Conservation (phyloP, 2,888 invertebrate genomes). For the Drymonia ruficornis region DNA sequence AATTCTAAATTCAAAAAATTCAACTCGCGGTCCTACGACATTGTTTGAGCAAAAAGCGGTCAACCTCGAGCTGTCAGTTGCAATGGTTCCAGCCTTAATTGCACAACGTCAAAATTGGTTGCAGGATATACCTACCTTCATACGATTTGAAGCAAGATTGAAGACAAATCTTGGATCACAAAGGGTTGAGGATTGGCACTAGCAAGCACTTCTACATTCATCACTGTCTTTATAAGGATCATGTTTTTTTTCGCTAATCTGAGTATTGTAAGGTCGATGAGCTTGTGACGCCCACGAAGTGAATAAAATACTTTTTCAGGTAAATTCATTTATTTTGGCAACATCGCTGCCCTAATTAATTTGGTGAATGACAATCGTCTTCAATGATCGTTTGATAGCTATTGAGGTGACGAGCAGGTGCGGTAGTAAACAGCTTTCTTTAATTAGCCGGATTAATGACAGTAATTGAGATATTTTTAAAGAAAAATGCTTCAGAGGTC, state of each 20-base stretch:
- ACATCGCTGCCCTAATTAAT: constrained; percentile 27
- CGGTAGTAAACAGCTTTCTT: not conserved
- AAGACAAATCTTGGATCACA: not conserved
- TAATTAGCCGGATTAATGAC: not conserved
- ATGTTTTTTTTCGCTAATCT: constrained; percentile 37
- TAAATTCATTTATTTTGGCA: constrained; percentile 37
- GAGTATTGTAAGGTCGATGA: constrained; percentile 35
- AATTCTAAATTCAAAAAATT: no score
- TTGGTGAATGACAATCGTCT: constrained; percentile 20
- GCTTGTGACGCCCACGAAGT: constrained; percentile 27
- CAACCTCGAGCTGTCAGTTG: no score
- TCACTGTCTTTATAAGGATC: constrained; percentile 42
- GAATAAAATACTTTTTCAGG: constrained; percentile 22
- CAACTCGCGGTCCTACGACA: no score
- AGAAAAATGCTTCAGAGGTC: no score
- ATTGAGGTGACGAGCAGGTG: constrained; percentile 12
- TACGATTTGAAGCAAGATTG: not conserved
- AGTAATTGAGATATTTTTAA: no score
- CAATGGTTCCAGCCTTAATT: no score
- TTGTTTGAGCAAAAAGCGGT: no score
- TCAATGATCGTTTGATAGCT: constrained; percentile 23
- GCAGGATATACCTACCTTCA: no score
- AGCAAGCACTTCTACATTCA: constrained; percentile 25
- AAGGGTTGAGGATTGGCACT: constrained; percentile 23
- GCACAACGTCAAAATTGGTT: no score